phyloP scores from a whole-genome alignment of 2,888 invertebrate species.

The Protophormia terraenovae region DNA sequence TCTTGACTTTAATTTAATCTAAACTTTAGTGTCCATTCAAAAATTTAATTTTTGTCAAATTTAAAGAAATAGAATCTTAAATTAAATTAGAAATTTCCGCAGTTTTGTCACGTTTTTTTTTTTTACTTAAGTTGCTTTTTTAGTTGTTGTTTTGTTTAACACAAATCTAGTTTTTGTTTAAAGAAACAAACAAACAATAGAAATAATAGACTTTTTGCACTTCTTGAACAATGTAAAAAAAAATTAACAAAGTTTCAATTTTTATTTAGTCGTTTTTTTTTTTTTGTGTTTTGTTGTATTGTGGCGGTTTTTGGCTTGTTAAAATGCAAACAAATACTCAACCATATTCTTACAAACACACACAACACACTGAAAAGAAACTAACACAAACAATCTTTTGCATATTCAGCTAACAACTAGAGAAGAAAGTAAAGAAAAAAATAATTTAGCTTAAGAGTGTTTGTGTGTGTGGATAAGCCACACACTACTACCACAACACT shows the following conservation, averaged over 20 bases:
- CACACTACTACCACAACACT: conserved; percentile 39
- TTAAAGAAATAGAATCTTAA: neutral
- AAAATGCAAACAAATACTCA: neutral
- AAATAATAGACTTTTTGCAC: no score
- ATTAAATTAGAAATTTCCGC: neutral
- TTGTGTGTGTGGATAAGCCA: neutral
- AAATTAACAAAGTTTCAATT: conserved; percentile 7
- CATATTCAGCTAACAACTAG: neutral
- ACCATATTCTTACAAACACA: neutral
- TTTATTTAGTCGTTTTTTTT: neutral
- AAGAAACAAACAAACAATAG: neutral
- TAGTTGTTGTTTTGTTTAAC: neutral
- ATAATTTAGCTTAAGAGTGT: conserved; percentile 5
- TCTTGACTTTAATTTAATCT: no score
- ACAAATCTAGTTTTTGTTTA: neutral
- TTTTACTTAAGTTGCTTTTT: conserved; percentile 7
- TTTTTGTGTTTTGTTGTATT: neutral
- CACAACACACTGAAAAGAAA: conserved; percentile 19
- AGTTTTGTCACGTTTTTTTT: conserved; percentile 23
- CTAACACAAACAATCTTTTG: conserved; percentile 36
- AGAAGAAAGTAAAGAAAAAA: neutral
- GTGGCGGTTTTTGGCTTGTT: conserved; percentile 13
- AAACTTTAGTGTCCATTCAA: no score
- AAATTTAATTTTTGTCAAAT: no score
- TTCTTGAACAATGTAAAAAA: neutral